Percentiles rank a stretch among this genome's conserved stretches.
Evolutionary conservation across 2,888 invertebrate genomes (phyloP).

Genomic region (Netelia inedita): DNA sequence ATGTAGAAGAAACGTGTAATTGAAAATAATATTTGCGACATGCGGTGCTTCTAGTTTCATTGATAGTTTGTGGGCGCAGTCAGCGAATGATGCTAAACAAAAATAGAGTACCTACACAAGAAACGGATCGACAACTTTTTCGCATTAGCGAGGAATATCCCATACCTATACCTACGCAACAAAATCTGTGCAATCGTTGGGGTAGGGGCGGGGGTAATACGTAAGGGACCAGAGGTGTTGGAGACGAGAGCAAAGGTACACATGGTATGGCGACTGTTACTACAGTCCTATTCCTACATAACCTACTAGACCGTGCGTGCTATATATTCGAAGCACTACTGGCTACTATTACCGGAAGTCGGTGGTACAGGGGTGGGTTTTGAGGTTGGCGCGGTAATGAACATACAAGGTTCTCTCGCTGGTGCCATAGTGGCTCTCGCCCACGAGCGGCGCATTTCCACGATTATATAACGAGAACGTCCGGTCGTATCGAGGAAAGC

Average conservation of each 20-base stretch:
- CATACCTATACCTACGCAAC: not conserved
- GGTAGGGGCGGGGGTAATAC: not conserved
- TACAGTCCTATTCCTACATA: conserved; percentile 8
- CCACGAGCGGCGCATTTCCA: conserved; percentile 12
- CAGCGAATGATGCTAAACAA: not conserved
- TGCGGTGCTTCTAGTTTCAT: too few species aligned
- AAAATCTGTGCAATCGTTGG: not conserved
- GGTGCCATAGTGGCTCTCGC: conserved; percentile 13
- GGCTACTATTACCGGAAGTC: conserved; percentile 10
- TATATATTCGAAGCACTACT: not conserved
- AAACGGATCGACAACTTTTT: not conserved
- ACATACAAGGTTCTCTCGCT: conserved; percentile 16
- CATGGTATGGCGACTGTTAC: conserved; percentile 4
- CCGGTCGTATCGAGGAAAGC: conserved; percentile 60
- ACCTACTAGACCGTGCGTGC: not conserved
- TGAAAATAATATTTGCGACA: too few species aligned
- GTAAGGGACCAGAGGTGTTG: not conserved
- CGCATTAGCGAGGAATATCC: not conserved
- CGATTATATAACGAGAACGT: conserved; percentile 62
- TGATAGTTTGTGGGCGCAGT: too few species aligned
- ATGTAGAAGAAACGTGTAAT: too few species aligned
- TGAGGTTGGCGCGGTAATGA: conserved; percentile 46
- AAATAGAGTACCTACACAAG: not conserved
- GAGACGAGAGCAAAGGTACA: conserved; percentile 12
- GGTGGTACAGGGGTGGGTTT: conserved; percentile 27